Evolutionary conservation across 2,888 invertebrate genomes (phyloP).

Genomic region (Drosophila pullipes): DNA sequence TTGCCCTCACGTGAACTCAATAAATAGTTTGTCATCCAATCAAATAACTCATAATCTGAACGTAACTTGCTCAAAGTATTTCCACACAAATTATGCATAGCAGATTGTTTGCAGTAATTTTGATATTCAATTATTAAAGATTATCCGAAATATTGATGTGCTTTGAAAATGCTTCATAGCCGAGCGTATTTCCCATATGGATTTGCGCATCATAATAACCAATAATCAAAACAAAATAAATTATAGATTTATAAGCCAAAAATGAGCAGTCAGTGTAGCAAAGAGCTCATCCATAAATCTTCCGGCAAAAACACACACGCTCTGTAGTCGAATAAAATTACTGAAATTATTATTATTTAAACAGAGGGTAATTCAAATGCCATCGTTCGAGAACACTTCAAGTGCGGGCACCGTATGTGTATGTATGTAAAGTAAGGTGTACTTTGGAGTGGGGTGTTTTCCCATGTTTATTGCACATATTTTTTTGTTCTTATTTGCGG

Average conservation of each 20-base stretch:
- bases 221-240: conserved; percentile 77
- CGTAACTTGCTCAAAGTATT: background rate
- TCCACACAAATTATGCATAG: background rate
- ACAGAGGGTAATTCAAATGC: conserved; percentile 66
- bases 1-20: background rate
- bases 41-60: background rate
- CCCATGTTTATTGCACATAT: conserved; percentile 37
- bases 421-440: conserved; percentile 2
- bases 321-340: conserved; percentile 60
- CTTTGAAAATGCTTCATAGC: conserved; percentile 13
- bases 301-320: conserved; percentile 30
- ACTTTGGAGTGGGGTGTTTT: background rate
- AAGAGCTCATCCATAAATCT: conserved; percentile 63
- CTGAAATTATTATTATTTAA: conserved; percentile 72
- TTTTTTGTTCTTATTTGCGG: conserved; percentile 56
- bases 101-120: conserved; percentile 12
- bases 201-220: conserved; percentile 61
- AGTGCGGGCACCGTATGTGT: conserved; percentile 5
- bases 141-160: conserved; percentile 17
- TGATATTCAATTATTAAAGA: conserved; percentile 38
- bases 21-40: conserved; percentile 3
- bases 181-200: conserved; percentile 32
- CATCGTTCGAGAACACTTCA: conserved; percentile 58
- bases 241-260: conserved; percentile 73
- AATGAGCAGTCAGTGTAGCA: conserved; percentile 61